Conservation (phyloP, 2,113 vertebrate genomes). For the Ammodytes marinus region DNA sequence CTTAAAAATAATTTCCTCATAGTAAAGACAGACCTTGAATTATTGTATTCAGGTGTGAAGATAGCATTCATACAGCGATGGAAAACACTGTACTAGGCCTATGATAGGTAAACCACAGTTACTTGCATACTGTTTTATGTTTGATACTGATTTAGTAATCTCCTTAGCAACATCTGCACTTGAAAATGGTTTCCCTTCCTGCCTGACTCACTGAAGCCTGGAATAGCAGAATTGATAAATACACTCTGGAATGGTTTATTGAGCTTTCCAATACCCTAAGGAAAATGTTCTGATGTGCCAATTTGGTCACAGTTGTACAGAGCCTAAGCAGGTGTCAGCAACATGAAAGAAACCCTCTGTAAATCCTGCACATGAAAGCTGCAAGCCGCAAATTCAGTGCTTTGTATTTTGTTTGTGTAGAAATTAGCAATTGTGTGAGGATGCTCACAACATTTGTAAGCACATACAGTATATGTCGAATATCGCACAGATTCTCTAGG, state of each 20-base stretch:
- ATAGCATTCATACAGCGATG: neutral
- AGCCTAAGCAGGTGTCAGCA: slow-evolving; percentile 43
- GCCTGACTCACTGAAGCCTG: slow-evolving; percentile 2
- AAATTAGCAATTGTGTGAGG: neutral
- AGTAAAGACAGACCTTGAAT: neutral
- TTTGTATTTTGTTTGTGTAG: slow-evolving; percentile 16
- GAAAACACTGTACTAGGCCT: neutral
- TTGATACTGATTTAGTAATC: neutral
- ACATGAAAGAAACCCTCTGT: slow-evolving; percentile 53
- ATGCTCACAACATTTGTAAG: slow-evolving; percentile 1
- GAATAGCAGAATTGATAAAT: slow-evolving; percentile 62
- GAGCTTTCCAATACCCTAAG: slow-evolving; percentile 44
- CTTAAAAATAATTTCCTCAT: neutral
- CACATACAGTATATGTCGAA: neutral
- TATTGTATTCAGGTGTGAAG: neutral
- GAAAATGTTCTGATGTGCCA: slow-evolving; percentile 66
- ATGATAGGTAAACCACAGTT: neutral
- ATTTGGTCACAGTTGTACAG: slow-evolving; percentile 59
- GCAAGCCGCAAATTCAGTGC: slow-evolving; percentile 19
- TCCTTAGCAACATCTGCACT: slow-evolving; percentile 24
- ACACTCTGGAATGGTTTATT: slow-evolving; percentile 42
- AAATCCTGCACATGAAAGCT: slow-evolving; percentile 31
- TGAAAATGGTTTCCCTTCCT: slow-evolving; percentile 5
- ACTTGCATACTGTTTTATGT: neutral
- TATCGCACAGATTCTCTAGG: neutral